phyloP scores from a whole-genome alignment of 2,113 vertebrate species.

The Lanius ludovicianus region DNA sequence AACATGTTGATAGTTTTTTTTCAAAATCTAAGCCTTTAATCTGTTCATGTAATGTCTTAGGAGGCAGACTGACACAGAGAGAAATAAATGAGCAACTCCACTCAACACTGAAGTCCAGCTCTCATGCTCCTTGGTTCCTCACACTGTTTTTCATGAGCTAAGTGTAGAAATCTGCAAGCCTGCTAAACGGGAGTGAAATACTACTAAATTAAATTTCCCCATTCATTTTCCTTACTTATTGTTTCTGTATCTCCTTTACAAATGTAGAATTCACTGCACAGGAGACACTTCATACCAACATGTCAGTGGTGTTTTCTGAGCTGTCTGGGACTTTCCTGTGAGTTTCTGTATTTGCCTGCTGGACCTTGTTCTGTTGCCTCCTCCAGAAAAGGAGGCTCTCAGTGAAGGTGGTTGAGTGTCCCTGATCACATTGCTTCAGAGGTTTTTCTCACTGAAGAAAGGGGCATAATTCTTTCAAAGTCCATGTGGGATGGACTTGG shows the following conservation, averaged over 20 bases:
- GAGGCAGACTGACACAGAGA: rapidly evolving
- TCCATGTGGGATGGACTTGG: neutral
- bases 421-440: neutral
- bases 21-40: neutral
- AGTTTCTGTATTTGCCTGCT: neutral
- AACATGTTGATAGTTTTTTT: neutral
- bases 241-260: neutral
- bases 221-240: neutral
- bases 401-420: neutral
- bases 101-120: neutral
- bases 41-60: neutral
- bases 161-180: neutral
- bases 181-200: neutral
- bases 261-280: neutral
- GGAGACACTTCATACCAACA: neutral
- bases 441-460: neutral
- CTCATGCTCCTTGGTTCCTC: neutral
- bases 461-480: neutral
- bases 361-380: neutral
- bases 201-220: neutral
- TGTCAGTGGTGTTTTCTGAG: neutral
- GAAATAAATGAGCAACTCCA: neutral
- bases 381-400: neutral
- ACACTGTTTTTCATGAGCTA: neutral
- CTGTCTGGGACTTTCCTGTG: neutral